These are phyloP conservation scores for Gambelia wislizenii DNA, from an alignment of 2,797 vertebrate species.

Conservation along the genomic window DNA sequence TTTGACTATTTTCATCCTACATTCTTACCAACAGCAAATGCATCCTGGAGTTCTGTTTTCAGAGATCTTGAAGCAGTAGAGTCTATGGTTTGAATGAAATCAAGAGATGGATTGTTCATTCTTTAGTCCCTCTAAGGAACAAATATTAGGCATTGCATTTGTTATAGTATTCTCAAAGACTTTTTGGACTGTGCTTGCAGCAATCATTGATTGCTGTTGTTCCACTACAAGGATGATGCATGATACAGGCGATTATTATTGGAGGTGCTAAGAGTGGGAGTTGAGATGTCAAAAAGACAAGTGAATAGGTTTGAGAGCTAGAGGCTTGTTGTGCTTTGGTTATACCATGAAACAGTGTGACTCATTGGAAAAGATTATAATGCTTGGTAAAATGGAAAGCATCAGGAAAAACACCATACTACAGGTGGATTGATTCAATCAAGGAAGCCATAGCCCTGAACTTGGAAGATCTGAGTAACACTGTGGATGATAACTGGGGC, in stretches of 20 bases:
- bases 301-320: too few species aligned
- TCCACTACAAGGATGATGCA: accelerated
- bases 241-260: slow-evolving; percentile 10
- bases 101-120: not conserved
- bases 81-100: not conserved
- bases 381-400: too few species aligned
- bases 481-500: too few species aligned
- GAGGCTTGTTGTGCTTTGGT: too few species aligned
- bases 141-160: not conserved
- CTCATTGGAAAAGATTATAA: too few species aligned
- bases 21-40: too few species aligned
- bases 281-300: too few species aligned
- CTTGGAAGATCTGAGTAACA: too few species aligned
- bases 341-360: too few species aligned
- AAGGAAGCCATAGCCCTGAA: too few species aligned
- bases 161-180: not conserved
- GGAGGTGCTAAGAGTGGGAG: not conserved
- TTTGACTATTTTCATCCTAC: not conserved
- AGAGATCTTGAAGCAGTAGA: not conserved
- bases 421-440: too few species aligned
- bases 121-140: not conserved
- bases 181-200: not conserved
- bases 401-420: too few species aligned
- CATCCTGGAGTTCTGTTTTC: not conserved
- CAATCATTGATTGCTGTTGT: not conserved